phyloP scores from a whole-genome alignment of 2,113 vertebrate species.

The Megaptera novaeangliae region DNA sequence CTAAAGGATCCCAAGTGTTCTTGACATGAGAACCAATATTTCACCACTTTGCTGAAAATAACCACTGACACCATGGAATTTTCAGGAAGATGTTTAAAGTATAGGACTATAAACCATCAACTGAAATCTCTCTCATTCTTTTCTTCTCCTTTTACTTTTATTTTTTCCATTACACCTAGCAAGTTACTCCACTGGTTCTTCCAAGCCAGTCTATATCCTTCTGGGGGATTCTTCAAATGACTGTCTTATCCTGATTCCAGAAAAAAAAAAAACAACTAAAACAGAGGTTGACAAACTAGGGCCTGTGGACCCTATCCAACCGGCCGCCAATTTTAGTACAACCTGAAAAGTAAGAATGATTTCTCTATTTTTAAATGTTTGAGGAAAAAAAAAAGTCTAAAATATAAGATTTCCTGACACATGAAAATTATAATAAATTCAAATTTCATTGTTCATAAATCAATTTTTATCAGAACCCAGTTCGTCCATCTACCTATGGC shows the following conservation, averaged over 20 bases:
- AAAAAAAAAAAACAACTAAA: not conserved
- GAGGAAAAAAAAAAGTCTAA: not conserved
- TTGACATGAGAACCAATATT: not conserved
- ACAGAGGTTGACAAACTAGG: not conserved
- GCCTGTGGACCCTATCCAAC: not conserved
- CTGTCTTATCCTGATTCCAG: not conserved
- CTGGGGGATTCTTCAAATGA: not conserved
- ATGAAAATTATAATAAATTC: not conserved
- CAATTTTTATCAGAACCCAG: not conserved
- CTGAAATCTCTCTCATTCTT: not conserved
- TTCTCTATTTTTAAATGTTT: not conserved
- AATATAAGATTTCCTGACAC: not conserved
- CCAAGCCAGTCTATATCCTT: not conserved
- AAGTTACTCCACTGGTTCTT: not conserved
- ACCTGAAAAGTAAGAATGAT: not conserved
- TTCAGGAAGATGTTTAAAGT: not conserved
- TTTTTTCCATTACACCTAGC: not conserved
- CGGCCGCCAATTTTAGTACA: not conserved
- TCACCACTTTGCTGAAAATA: not conserved
- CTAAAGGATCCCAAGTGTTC: not conserved
- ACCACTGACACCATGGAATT: not conserved
- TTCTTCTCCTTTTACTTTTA: not conserved
- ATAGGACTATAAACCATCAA: not conserved
- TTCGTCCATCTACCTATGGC: not conserved
- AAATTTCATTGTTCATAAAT: not conserved